These are phyloP conservation scores for Gallinago jamesoni DNA, from an alignment of 2,113 vertebrate genomes.

Conservation along the genomic window DNA sequence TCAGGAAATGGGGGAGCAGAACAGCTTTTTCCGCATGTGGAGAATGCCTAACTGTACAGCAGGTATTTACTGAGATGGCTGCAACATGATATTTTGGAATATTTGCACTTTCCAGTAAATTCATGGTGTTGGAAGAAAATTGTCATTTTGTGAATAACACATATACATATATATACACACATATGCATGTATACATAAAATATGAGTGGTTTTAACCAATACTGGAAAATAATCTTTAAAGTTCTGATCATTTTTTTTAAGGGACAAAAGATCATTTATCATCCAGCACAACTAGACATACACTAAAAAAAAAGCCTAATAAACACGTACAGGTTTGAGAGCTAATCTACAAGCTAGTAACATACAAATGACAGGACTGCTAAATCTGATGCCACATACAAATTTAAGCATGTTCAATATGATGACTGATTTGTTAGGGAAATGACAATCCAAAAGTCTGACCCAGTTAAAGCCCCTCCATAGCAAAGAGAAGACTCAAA, in stretches of 20 bases:
- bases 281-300: background rate
- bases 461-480: background rate
- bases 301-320: background rate
- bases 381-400: background rate
- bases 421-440: background rate
- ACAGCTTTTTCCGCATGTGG: no score
- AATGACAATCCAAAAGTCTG: background rate
- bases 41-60: no score
- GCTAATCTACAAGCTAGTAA: background rate
- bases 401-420: background rate
- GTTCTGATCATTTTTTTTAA: background rate
- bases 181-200: background rate
- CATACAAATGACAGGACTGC: background rate
- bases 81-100: no score
- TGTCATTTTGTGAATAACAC: background rate
- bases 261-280: background rate
- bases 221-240: background rate
- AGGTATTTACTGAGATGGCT: no score
- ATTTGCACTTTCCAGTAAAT: no score
- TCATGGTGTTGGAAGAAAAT: no score
- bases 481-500: background rate
- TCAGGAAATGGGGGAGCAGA: no score
- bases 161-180: background rate
- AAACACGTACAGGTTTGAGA: background rate
- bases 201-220: background rate